phyloP scores from a whole-genome alignment of 1,140 invertebrate species.

The Eriocheir sinensis region DNA sequence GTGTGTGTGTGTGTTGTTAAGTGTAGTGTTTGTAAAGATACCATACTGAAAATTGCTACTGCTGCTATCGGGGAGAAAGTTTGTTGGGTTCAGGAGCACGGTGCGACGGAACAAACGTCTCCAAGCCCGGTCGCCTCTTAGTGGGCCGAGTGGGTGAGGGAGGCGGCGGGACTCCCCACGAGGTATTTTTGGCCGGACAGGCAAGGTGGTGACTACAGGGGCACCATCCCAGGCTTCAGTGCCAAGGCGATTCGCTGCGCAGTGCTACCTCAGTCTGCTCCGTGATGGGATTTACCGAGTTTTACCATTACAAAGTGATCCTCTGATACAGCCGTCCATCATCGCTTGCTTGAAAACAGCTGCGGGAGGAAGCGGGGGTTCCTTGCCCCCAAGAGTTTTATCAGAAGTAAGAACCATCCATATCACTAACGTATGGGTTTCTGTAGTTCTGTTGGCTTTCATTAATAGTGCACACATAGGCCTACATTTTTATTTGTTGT shows the following conservation, averaged over 20 bases:
- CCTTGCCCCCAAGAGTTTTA: too few relatives aligned
- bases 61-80: background rate
- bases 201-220: slow-evolving; percentile 44
- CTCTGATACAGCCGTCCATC: background rate
- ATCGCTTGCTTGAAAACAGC: too few relatives aligned
- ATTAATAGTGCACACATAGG: background rate
- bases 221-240: slow-evolving; percentile 42
- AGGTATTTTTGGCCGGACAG: slow-evolving; percentile 66
- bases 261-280: slow-evolving; percentile 46
- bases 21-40: background rate
- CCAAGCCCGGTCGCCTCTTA: background rate
- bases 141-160: slow-evolving; percentile 19
- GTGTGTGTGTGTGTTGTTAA: too few relatives aligned
- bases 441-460: background rate
- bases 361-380: background rate
- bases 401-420: background rate
- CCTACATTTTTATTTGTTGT: background rate
- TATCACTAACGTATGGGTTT: background rate
- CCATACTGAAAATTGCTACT: background rate
- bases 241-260: slow-evolving; percentile 61
- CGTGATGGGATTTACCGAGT: slow-evolving; percentile 48
- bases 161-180: slow-evolving; percentile 54
- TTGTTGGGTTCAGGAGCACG: background rate
- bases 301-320: background rate
- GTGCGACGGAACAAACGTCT: background rate